phyloP scores from a whole-genome alignment of 1,140 invertebrate species.

The Agrilus planipennis region DNA sequence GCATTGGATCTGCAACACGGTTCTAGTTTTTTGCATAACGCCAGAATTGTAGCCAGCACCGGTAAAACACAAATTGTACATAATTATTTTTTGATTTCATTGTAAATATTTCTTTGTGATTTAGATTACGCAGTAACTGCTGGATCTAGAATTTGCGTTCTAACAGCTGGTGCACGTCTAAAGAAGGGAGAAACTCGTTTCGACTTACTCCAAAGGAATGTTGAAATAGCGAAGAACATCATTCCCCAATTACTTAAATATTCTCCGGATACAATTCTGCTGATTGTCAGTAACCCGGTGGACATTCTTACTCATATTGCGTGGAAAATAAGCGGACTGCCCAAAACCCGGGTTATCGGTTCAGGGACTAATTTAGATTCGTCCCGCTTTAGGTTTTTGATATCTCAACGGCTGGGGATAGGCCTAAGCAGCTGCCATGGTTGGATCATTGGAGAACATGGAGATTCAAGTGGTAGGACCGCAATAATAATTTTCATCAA shows the following conservation, averaged over 20 bases:
- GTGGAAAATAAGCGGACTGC: slow-evolving; percentile 80
- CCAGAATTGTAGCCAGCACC: slow-evolving; percentile 62
- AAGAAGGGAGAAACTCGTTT: slow-evolving; percentile 71
- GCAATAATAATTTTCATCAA: no score
- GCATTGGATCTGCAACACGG: slow-evolving; percentile 84
- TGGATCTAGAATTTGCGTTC: slow-evolving; percentile 67
- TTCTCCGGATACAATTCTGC: slow-evolving; percentile 70
- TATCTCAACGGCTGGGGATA: slow-evolving; percentile 65
- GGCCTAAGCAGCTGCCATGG: slow-evolving; percentile 72
- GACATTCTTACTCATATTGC: slow-evolving; percentile 81
- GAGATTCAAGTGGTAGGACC: slow-evolving; percentile 57
- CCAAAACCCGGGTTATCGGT: slow-evolving; percentile 72
- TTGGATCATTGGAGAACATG: slow-evolving; percentile 79
- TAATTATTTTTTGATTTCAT: no score
- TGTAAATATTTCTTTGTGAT: no score
- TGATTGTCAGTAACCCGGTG: slow-evolving; percentile 82
- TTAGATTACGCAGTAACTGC: slow-evolving; percentile 62
- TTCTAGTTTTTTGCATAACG: slow-evolving; percentile 66
- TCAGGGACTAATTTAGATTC: slow-evolving; percentile 84
- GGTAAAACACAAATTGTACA: no score
- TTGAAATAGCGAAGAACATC: slow-evolving; percentile 74
- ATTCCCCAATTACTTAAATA: slow-evolving; percentile 69
- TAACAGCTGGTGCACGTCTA: slow-evolving; percentile 78
- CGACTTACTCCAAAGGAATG: slow-evolving; percentile 73
- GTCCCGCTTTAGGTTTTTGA: slow-evolving; percentile 72